phyloP scores from a whole-genome alignment of 2,888 invertebrate genomes.

The Ophion slaviceki region DNA sequence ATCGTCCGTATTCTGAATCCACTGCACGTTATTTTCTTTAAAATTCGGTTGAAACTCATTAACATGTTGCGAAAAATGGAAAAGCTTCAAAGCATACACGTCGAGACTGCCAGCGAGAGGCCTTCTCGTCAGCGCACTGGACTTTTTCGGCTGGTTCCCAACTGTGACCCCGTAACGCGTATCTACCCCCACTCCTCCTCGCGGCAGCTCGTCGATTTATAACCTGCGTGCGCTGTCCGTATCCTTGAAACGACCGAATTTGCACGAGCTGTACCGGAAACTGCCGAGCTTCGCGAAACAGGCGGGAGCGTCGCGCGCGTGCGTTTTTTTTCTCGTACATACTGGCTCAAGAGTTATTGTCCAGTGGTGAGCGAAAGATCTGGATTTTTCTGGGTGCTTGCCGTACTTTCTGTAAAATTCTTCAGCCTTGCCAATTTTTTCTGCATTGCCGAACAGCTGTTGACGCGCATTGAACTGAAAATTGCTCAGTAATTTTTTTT shows the following conservation, averaged over 20 bases:
- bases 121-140: constrained; percentile 63
- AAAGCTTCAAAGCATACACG: constrained; percentile 79
- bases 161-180: constrained; percentile 7
- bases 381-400: not conserved
- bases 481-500: too few relatives aligned
- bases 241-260: constrained; percentile 17
- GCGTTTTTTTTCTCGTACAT: not conserved
- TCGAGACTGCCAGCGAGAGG: constrained; percentile 79
- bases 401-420: not conserved
- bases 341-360: not conserved
- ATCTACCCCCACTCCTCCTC: not conserved
- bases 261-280: constrained; percentile 14
- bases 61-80: constrained; percentile 85
- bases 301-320: constrained; percentile 5
- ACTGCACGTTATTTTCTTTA: constrained; percentile 89
- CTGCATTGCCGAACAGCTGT: not conserved
- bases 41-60: constrained; percentile 90
- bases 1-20: constrained; percentile 89
- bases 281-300: constrained; percentile 3
- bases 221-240: not conserved
- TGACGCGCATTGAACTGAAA: too few relatives aligned
- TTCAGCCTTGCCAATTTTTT: not conserved
- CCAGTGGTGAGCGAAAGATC: not conserved
- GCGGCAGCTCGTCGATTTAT: not conserved
- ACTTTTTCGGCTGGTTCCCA: constrained; percentile 24